Conservation (phyloP, 2,888 invertebrate species). For the Synergus umbraculus region DNA sequence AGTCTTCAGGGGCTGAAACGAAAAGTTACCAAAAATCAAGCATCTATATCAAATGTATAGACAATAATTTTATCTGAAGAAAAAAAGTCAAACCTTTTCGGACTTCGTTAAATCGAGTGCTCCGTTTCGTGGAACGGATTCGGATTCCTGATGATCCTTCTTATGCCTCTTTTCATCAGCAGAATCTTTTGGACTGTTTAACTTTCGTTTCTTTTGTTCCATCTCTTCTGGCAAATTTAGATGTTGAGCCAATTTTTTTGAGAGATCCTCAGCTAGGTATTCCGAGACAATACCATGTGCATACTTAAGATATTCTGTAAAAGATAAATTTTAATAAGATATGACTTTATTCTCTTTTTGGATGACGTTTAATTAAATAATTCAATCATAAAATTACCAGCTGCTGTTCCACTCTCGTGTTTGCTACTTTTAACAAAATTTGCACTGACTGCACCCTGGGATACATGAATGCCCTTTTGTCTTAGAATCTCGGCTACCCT, state of each 20-base stretch:
- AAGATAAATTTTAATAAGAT: slow-evolving; percentile 26
- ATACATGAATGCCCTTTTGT: slow-evolving; percentile 86
- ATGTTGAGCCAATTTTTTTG: slow-evolving; percentile 82
- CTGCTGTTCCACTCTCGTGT: slow-evolving; percentile 80
- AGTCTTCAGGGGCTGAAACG: slow-evolving; percentile 77
- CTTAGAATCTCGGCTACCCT: slow-evolving; percentile 83
- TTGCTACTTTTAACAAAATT: slow-evolving; percentile 85
- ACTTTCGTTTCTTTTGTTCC: slow-evolving; percentile 72
- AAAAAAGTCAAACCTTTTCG: slow-evolving; percentile 67
- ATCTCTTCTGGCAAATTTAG: slow-evolving; percentile 83
- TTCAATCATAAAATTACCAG: slow-evolving; percentile 75
- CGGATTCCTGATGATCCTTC: slow-evolving; percentile 75
- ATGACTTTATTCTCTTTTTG: not conserved
- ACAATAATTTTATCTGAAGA: slow-evolving; percentile 33
- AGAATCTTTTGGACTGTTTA: slow-evolving; percentile 68
- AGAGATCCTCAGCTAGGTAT: slow-evolving; percentile 85
- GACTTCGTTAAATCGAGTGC: slow-evolving; percentile 72
- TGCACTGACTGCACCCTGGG: slow-evolving; percentile 86
- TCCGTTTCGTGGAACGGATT: slow-evolving; percentile 75
- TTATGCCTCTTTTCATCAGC: slow-evolving; percentile 70
- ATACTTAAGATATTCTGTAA: slow-evolving; percentile 83
- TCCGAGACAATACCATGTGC: slow-evolving; percentile 89
- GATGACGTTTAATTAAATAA: not conserved
- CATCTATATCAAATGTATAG: not conserved
- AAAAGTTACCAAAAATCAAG: slow-evolving; percentile 2